Base-by-base conservation (phyloP, 2,888 invertebrate species). In the Tolmerus cingulatus region DNA sequence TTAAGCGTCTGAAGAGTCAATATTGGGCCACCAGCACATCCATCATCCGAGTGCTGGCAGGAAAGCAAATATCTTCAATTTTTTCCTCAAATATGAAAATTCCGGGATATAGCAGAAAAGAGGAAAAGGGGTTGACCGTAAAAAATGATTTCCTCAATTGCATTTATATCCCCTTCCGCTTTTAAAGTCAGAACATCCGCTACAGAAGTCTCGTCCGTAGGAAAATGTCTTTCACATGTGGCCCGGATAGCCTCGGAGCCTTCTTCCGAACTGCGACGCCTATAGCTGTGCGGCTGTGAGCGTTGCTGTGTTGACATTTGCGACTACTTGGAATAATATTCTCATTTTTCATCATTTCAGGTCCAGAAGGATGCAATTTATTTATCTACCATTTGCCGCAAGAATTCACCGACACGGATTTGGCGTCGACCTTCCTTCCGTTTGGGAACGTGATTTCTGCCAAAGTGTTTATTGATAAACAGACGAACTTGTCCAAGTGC, bases 381-480 rank as follows among this genome's bases (percentile, higher is more conserved):
- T 99, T 99, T 94, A 99, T 99, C 92, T 99, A 99, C 93, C 99
- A 99, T 94, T 95, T 99, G 92, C 99, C 99, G 89, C 98, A 98
- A 93, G 99, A 99, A 94, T 99, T 99, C 94, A 97, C 97, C 88
- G 99, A 99, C 94, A 96, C 96, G 89, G 99, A 99, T 94, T 95
- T 99, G 90, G 97, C 98, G 91, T 97, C 98, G 90, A 98, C 98
- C 91, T 99, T 99, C 94, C 94, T 97, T 92, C 98, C 99, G 88
- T 99, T 99, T 94, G 99, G 99, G 91, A 97, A 96, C 93, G 98
- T 99, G 92, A 96, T 99, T 92, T 99, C 99, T 90, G 98, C 99
- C 91, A 99, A 99, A 95, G 99, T 99, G 93, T 99, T 99, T 94
- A 98, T 99, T 93, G 99, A 99, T 94, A 99, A 99, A 94, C 98